Percentiles rank a stretch among this genome's conserved stretches.
Conservation (phyloP, 1,140 invertebrate species). For the Teleogryllus occipitalis region DNA sequence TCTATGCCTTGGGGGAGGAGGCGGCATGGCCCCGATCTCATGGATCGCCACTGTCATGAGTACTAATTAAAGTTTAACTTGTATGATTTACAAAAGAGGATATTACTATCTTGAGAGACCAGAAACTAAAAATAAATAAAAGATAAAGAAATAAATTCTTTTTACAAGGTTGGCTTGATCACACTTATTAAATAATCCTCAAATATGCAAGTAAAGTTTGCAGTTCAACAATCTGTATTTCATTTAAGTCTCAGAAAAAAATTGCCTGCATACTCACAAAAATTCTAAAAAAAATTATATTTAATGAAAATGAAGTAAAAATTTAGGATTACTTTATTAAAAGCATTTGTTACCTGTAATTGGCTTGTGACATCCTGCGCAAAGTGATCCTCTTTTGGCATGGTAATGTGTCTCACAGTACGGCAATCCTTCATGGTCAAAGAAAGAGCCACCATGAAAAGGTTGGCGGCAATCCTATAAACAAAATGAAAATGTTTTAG, state of each 20-base stretch:
- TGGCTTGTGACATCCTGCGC: conserved; percentile 94
- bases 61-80: no score
- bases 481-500: conserved; percentile 25
- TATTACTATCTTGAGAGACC: no score
- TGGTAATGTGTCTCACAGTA: conserved; percentile 99
- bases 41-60: no score
- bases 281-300: no score
- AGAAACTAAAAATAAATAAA: no score
- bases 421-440: conserved; percentile 91
- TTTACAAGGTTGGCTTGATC: no score
- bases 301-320: background rate
- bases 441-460: conserved; percentile 89
- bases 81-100: no score
- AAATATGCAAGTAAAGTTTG: no score
- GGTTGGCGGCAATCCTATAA: conserved; percentile 84
- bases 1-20: no score
- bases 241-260: background rate
- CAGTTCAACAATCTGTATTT: background rate
- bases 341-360: conserved; percentile 60
- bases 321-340: background rate
- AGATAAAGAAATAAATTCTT: no score
- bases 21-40: no score
- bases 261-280: background rate
- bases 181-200: no score
- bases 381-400: conserved; percentile 89